phyloP scores from a whole-genome alignment of 2,797 vertebrate genomes.

The Lutjanus argentimaculatus region DNA sequence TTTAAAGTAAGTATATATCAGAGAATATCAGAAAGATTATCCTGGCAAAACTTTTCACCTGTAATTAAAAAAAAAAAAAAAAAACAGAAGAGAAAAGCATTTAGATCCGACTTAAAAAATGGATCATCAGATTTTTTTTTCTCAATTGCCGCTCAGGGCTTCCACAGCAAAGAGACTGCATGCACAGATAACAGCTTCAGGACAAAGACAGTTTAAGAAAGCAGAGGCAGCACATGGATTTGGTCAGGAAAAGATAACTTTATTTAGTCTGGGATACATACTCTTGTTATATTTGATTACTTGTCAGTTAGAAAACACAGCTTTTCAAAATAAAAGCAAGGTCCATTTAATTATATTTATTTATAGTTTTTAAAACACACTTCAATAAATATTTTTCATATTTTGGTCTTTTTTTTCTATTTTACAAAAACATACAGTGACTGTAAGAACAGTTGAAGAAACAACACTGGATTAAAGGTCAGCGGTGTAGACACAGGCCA shows the following conservation, averaged over 20 bases:
- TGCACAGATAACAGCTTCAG: background rate
- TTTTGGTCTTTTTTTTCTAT: conserved; percentile 62
- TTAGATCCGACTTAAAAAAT: too few species aligned
- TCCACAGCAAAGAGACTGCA: background rate
- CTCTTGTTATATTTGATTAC: conserved; percentile 89
- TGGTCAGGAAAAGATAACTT: conserved; percentile 84
- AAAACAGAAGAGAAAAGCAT: too few species aligned
- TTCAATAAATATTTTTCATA: conserved; percentile 87
- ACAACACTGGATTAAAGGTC: conserved; percentile 74
- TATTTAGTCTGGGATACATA: conserved; percentile 86
- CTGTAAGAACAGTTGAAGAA: conserved; percentile 65
- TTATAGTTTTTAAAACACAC: conserved; percentile 82
- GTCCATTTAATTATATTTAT: conserved; percentile 84
- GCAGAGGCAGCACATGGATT: conserved; percentile 8
- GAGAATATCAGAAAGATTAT: too few species aligned
- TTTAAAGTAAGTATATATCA: too few species aligned
- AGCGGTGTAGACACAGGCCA: conserved; percentile 56
- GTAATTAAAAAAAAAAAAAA: too few species aligned
- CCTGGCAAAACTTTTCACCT: too few species aligned
- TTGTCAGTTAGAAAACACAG: conserved; percentile 93
- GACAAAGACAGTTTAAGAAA: background rate
- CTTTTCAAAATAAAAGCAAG: conserved; percentile 99
- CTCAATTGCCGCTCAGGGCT: too few species aligned
- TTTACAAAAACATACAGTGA: conserved; percentile 81
- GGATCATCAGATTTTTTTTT: too few species aligned